These are phyloP conservation scores for Drosophila busckii DNA, from an alignment of 1,140 invertebrate species.

Conservation along the genomic window DNA sequence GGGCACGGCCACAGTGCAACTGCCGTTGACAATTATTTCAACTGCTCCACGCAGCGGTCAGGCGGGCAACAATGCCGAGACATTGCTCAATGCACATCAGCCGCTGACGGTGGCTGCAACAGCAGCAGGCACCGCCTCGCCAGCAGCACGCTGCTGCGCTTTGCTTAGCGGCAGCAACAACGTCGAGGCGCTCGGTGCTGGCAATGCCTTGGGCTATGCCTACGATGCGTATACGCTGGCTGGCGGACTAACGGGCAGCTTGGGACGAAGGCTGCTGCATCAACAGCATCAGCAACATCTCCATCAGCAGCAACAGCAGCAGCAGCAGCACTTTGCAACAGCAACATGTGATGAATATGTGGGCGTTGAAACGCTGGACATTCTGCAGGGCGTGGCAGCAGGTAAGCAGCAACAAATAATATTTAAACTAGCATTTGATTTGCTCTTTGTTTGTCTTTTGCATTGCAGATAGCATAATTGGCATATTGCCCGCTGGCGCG, in stretches of 20 bases:
- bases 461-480: conserved; percentile 74
- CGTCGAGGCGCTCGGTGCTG: conserved; percentile 4
- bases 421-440: neutral
- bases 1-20: conserved; percentile 32
- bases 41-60: conserved; percentile 72
- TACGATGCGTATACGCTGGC: conserved; percentile 56
- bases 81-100: conserved; percentile 55
- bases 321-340: conserved; percentile 36
- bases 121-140: too few relatives aligned
- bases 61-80: conserved; percentile 45
- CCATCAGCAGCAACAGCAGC: conserved; percentile 34
- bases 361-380: conserved; percentile 72
- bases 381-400: conserved; percentile 69
- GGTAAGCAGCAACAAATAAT: conserved; percentile 35
- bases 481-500: conserved; percentile 50
- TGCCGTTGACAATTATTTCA: conserved; percentile 78
- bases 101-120: conserved; percentile 51
- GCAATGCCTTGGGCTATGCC: conserved; percentile 35
- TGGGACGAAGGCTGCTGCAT: conserved; percentile 51
- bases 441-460: neutral
- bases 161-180: conserved; percentile 38
- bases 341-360: conserved; percentile 56
- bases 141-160: conserved; percentile 67
- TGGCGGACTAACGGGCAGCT: conserved; percentile 61
- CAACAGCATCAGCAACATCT: conserved; percentile 43